Percentiles rank a stretch among this genome's conserved stretches.
Conservation (phyloP, 1,140 invertebrate species). For the Zaprionus capensis region DNA sequence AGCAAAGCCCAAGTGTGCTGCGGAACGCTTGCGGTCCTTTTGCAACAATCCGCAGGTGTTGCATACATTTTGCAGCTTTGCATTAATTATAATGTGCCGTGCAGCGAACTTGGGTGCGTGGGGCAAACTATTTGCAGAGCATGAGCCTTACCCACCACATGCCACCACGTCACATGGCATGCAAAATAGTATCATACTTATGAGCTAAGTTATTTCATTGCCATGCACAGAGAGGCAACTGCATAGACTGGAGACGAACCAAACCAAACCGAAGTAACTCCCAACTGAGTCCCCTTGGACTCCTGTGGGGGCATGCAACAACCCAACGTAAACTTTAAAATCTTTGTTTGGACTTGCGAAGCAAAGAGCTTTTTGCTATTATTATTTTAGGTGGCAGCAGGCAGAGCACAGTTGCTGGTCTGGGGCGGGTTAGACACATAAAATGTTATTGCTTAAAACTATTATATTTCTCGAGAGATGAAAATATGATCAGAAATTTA, state of each 20-base stretch:
- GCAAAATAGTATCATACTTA: slow-evolving; percentile 77
- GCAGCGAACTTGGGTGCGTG: slow-evolving; percentile 24
- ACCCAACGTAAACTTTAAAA: slow-evolving; percentile 78
- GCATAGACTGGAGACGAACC: slow-evolving; percentile 50
- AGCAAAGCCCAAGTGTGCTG: background rate
- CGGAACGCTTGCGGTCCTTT: slow-evolving; percentile 80
- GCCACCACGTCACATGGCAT: slow-evolving; percentile 10
- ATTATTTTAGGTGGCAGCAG: slow-evolving; percentile 72
- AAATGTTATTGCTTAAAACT: slow-evolving; percentile 81
- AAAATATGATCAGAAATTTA: slow-evolving; percentile 82
- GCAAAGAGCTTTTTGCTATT: slow-evolving; percentile 70
- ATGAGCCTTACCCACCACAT: slow-evolving; percentile 49
- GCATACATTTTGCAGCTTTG: slow-evolving; percentile 84
- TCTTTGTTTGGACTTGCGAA: slow-evolving; percentile 76
- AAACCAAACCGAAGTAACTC: background rate
- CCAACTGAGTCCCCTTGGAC: background rate
- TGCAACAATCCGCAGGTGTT: slow-evolving; percentile 84
- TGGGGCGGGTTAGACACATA: slow-evolving; percentile 47
- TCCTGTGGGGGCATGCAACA: slow-evolving; percentile 52
- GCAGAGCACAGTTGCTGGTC: background rate
- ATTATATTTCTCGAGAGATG: slow-evolving; percentile 83
- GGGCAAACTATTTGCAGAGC: slow-evolving; percentile 74
- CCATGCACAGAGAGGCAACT: slow-evolving; percentile 67
- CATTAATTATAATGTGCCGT: slow-evolving; percentile 83
- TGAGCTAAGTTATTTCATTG: slow-evolving; percentile 76